Evolutionary conservation across 1,140 invertebrate species (phyloP).

Genomic region (Drosophila neocordata): DNA sequence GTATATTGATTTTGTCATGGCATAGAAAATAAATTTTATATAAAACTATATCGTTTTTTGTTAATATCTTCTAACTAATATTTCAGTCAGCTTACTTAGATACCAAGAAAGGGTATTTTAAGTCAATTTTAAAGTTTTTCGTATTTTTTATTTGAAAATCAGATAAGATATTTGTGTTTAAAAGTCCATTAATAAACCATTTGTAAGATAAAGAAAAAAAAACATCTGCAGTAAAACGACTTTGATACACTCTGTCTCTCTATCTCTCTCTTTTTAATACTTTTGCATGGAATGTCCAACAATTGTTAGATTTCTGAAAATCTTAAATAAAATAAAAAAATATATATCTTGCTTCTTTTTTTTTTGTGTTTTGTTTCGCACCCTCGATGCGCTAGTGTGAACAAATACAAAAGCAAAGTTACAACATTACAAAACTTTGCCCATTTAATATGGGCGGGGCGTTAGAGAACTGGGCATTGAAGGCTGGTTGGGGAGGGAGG

Average conservation of each 20-base stretch:
- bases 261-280: neutral
- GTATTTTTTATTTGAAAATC: too few relatives aligned
- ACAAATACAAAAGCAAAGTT: conserved; percentile 12
- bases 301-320: neutral
- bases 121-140: too few relatives aligned
- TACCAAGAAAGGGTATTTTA: too few relatives aligned
- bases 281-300: neutral
- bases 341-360: conserved; percentile 7
- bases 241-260: neutral
- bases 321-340: conserved; percentile 38
- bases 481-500: neutral
- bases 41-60: too few relatives aligned
- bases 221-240: too few relatives aligned
- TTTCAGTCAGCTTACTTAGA: too few relatives aligned
- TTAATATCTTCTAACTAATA: too few relatives aligned
- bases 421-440: conserved; percentile 7
- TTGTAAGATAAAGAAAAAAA: too few relatives aligned
- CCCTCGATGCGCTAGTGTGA: conserved; percentile 8
- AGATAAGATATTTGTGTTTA: too few relatives aligned
- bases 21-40: too few relatives aligned
- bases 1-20: neutral
- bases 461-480: neutral
- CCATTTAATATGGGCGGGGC: neutral
- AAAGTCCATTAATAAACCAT: too few relatives aligned
- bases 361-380: neutral